Evolutionary conservation across 37 sponge, comb jelly and placozoan genomes (phyloP).

Genomic region (Aphrocallistes beatrix): DNA sequence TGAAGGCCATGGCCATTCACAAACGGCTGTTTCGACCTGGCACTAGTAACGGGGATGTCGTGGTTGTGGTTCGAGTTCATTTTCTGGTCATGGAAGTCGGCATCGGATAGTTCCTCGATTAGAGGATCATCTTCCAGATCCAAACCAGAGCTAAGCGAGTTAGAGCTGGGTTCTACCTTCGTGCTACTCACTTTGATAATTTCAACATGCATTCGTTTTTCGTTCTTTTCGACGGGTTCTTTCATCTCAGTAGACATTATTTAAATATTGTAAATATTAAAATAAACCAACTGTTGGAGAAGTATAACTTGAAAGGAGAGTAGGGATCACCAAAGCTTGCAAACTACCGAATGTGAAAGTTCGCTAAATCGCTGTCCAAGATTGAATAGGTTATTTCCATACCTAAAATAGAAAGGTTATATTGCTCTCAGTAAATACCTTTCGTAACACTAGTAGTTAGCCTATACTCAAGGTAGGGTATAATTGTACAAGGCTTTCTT

Average conservation of each 20-base stretch:
- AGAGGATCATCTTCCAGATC: neutral
- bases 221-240: neutral
- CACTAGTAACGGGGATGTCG: neutral
- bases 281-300: too few relatives aligned
- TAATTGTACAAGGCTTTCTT: neutral
- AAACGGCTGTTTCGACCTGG: too few relatives aligned
- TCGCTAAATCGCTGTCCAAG: constrained; percentile 18
- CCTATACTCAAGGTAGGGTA: neutral
- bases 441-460: constrained; percentile 14
- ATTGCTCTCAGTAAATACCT: constrained; percentile 12
- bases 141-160: neutral
- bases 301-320: too few relatives aligned
- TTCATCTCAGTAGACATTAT: neutral
- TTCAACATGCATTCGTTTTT: constrained; percentile 3
- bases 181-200: neutral
- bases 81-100: neutral
- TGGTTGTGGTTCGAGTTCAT: neutral
- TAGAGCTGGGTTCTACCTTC: neutral
- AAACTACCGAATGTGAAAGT: constrained; percentile 1
- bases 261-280: too few relatives aligned
- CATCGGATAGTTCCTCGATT: neutral
- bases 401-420: constrained; percentile 14
- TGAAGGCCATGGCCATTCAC: too few relatives aligned
- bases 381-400: constrained; percentile 13
- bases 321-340: too few relatives aligned